Base-by-base conservation (phyloP, 2,797 vertebrate genomes). In the Pseudopleuronectes americanus region DNA sequence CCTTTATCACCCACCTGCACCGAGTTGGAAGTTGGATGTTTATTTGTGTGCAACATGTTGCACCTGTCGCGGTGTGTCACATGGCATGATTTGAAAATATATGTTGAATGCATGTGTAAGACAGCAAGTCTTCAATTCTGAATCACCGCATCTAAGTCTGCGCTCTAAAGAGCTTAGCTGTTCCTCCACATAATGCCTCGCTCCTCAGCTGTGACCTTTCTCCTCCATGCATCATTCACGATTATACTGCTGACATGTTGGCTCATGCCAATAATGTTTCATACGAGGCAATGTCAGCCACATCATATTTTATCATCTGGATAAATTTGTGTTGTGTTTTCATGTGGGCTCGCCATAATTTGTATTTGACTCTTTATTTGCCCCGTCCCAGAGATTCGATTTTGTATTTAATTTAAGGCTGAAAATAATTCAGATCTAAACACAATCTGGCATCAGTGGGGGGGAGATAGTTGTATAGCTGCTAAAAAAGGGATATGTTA, bases 241-340 rank as follows among this genome's bases (percentile, higher is more conserved):
- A 89, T 92, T 92, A 90, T 82, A 87, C 86, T 73, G 88, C 88
- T 88, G 91, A 92, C 90, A 91, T 89, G 90, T 92, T 90, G 90
- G 90, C 90, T 90, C 86, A 89, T 89, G 88, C 86, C 89, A 92
- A 89, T 93, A 86, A 91, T 91, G 87, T 90, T 91, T 92, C 90
- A 91, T 89, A 83, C 89, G 79, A 82, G 81, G 68, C 87, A 78
- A 52, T 91, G 89, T 90, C 89, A 91, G 80, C 84, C 84, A 88
- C 89, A 89, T 89, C 87, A 88, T 90, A 91, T 90, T 91, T 91
- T 91, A 90, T 90, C 84, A 89, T 90, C 88, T 87, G 87, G 87
- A 90, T 88, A 87, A 85, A 88, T 89, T 87, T 89, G 84, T 81
- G 90, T 86, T 86, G 81, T 82, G 84, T 87, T 90, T 89, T 87